Evolutionary conservation across 2,797 vertebrate species (phyloP).

Genomic region (Acanthurus lineatus): DNA sequence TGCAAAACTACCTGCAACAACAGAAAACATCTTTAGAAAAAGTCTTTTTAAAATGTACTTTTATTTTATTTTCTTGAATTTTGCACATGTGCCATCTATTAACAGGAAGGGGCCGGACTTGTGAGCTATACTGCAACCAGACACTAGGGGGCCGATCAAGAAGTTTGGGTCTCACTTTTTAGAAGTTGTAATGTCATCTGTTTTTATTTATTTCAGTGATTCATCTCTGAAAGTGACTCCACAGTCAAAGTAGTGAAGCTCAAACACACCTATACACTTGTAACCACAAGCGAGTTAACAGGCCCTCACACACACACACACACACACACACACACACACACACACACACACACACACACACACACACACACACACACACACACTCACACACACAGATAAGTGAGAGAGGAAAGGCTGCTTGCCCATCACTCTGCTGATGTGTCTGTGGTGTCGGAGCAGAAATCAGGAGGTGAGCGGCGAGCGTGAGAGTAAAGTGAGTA

Average conservation of each 20-base stretch:
- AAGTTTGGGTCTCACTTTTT: no score
- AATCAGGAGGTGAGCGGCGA: slow-evolving; percentile 17
- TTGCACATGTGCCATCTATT: no score
- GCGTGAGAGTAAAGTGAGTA: slow-evolving; percentile 6
- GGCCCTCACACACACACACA: background rate
- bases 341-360: slow-evolving; percentile 19
- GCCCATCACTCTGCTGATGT: slow-evolving; percentile 41
- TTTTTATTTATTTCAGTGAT: no score
- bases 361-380: background rate
- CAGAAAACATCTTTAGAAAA: no score
- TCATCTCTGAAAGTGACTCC: no score
- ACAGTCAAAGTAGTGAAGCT: background rate
- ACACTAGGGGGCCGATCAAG: no score
- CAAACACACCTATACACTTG: background rate
- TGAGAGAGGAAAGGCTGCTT: slow-evolving; percentile 20
- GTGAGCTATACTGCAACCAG: no score
- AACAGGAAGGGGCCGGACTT: no score
- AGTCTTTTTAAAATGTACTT: no score
- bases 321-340: slow-evolving; percentile 22
- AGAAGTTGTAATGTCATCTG: no score
- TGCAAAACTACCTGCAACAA: no score
- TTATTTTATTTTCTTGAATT: no score
- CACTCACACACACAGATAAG: slow-evolving; percentile 15
- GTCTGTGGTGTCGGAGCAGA: slow-evolving; percentile 32
- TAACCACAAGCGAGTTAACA: background rate